Conservation (phyloP, 2,888 invertebrate genomes). For the Chorisops tibialis region DNA sequence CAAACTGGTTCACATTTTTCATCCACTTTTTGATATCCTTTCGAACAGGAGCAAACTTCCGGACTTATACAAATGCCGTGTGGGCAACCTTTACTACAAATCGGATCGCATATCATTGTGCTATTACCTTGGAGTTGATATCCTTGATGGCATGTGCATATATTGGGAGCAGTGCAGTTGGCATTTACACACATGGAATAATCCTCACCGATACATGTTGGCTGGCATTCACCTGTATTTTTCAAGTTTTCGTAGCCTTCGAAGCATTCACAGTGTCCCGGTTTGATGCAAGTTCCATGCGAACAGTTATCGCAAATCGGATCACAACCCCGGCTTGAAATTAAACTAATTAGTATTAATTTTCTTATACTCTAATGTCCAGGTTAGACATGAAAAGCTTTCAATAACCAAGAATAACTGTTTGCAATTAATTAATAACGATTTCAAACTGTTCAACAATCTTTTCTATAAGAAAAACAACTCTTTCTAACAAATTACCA, state of each 20-base stretch:
- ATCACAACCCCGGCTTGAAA: too few species aligned
- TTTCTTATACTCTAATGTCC: too few species aligned
- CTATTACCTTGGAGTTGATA: not conserved
- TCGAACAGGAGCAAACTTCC: constrained; percentile 38
- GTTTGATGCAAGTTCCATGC: constrained; percentile 43
- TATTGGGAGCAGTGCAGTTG: not conserved
- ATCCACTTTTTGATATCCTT: not conserved
- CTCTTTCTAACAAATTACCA: too few species aligned
- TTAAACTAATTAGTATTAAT: too few species aligned
- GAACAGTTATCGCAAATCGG: constrained; percentile 39
- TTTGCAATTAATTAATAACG: too few species aligned
- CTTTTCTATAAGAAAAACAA: too few species aligned
- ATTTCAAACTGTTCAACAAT: too few species aligned
- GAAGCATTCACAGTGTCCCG: constrained; percentile 42
- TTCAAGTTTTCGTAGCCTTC: constrained; percentile 37
- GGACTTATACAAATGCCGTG: constrained; percentile 35
- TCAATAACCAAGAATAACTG: too few species aligned
- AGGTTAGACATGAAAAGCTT: too few species aligned
- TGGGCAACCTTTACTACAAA: constrained; percentile 7
- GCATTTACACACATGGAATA: not conserved
- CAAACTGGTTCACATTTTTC: constrained; percentile 10
- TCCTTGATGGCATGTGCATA: not conserved
- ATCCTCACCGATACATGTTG: constrained; percentile 42
- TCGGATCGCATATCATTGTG: not conserved
- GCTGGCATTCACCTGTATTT: constrained; percentile 38